phyloP scores from a whole-genome alignment of 2,797 vertebrate species.

The Malurus leucopterus region DNA sequence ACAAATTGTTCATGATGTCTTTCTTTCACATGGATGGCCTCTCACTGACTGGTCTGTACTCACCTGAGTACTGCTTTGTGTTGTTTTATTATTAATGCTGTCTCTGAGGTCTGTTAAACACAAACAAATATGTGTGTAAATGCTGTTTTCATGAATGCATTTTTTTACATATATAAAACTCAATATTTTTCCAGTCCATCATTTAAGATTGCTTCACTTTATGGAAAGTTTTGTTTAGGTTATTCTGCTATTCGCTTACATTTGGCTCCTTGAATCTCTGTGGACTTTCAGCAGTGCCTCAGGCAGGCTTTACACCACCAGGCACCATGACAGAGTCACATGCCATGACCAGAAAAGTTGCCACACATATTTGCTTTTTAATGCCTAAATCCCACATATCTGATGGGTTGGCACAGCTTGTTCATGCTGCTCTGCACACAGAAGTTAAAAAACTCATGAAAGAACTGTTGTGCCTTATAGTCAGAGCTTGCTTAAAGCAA shows the following conservation, averaged over 20 bases:
- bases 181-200: neutral
- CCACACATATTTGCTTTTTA: neutral
- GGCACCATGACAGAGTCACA: neutral
- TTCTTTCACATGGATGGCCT: neutral
- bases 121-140: neutral
- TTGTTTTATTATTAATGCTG: neutral
- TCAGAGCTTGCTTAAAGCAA: neutral
- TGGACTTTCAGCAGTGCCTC: neutral
- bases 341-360: neutral
- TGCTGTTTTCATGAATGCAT: neutral
- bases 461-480: neutral
- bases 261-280: neutral
- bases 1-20: neutral
- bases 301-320: neutral
- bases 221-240: neutral
- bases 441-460: neutral
- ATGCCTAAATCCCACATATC: neutral
- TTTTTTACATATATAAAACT: neutral
- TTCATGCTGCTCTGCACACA: neutral
- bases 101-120: neutral
- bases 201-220: neutral
- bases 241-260: neutral
- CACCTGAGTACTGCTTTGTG: neutral
- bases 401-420: neutral
- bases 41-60: neutral